These are phyloP conservation scores for Bathynomus jamesi DNA, from an alignment of 1,140 invertebrate genomes.

Conservation along the genomic window DNA sequence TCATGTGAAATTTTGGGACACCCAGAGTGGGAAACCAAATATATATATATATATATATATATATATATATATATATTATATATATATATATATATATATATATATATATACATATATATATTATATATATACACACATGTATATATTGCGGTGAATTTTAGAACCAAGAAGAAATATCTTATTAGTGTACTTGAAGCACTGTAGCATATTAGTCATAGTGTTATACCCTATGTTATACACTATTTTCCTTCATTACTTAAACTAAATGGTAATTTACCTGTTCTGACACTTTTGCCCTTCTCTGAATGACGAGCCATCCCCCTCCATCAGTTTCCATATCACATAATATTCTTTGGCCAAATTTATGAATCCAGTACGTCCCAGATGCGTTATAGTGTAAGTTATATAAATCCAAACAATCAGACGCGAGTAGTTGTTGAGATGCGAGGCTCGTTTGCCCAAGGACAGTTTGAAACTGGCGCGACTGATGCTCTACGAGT, in stretches of 20 bases:
- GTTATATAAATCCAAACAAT: slow-evolving; percentile 23
- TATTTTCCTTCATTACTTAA: too few species aligned
- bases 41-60: too few species aligned
- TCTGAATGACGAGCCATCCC: slow-evolving; percentile 23
- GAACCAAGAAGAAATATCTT: too few species aligned
- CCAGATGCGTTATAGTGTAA: slow-evolving; percentile 17
- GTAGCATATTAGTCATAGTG: too few species aligned
- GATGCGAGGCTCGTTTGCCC: not conserved
- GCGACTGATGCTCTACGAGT: slow-evolving; percentile 6
- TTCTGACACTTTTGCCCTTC: slow-evolving; percentile 7
- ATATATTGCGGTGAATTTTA: too few species aligned
- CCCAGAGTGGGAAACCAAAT: too few species aligned
- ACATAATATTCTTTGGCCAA: slow-evolving; percentile 19
- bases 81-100: not conserved
- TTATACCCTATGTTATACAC: too few species aligned
- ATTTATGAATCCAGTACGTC: slow-evolving; percentile 20
- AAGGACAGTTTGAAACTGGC: not conserved
- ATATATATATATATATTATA: too few species aligned
- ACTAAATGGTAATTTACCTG: slow-evolving; percentile 14
- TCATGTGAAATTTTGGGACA: too few species aligned
- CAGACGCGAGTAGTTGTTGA: slow-evolving; percentile 2
- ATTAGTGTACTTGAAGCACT: too few species aligned
- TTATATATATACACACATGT: not conserved
- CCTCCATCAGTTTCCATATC: slow-evolving; percentile 23
- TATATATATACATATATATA: not conserved